A percentile compares a stretch with the other conserved stretches of the same genome.
Conservation (phyloP, 2,797 vertebrate species). For the Falco rusticolus region DNA sequence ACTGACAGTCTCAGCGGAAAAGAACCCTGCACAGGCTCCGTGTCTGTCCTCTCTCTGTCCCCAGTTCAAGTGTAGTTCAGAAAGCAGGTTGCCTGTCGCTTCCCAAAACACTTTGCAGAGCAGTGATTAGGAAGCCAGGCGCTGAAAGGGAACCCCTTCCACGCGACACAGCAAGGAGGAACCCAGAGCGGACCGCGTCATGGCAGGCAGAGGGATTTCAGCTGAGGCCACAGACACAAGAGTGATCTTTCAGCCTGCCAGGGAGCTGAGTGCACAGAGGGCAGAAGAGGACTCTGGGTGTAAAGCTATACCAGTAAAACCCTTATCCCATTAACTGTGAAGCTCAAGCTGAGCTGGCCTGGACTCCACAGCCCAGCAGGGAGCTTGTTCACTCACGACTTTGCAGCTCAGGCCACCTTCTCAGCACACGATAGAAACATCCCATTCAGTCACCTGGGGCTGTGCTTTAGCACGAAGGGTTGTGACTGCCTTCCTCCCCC, state of each 20-base stretch:
- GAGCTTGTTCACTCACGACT: neutral
- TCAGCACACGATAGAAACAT: neutral
- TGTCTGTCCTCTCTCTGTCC: neutral
- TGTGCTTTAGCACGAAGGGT: neutral
- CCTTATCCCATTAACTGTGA: neutral
- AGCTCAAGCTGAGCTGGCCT: neutral
- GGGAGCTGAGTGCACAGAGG: neutral
- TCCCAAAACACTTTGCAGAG: neutral
- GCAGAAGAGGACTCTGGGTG: neutral
- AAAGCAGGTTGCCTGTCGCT: neutral
- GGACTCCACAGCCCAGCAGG: neutral
- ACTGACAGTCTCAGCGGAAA: neutral
- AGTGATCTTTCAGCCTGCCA: rapidly evolving
- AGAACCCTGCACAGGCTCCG: neutral
- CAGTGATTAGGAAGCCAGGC: neutral
- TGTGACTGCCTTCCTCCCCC: neutral
- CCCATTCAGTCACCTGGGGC: neutral
- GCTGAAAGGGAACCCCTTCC: neutral
- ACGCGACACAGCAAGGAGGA: neutral
- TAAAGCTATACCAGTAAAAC: neutral
- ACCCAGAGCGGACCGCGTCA: neutral
- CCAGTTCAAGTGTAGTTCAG: neutral
- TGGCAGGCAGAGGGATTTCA: neutral
- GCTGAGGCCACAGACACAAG: neutral
- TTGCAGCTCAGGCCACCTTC: neutral